These are phyloP conservation scores for Poecile atricapillus DNA, from an alignment of 2,113 vertebrate species.

Conservation along the genomic window DNA sequence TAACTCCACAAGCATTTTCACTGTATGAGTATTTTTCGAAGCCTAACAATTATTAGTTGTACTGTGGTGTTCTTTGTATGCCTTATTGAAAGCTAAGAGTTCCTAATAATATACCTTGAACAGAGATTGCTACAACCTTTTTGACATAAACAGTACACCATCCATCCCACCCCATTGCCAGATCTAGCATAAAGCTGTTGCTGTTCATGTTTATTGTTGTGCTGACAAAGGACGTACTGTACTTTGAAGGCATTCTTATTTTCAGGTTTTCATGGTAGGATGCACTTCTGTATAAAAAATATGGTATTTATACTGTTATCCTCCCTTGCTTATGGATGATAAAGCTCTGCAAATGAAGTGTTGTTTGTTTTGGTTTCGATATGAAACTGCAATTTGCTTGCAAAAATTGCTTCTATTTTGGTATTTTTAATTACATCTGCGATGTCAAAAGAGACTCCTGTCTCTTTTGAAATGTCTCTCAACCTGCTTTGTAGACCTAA, in stretches of 20 bases:
- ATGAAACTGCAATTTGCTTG: background rate
- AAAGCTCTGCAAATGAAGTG: background rate
- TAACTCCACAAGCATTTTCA: background rate
- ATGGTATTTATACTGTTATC: background rate
- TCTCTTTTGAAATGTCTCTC: background rate
- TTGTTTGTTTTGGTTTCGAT: background rate
- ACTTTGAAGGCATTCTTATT: background rate
- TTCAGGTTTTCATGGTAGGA: background rate
- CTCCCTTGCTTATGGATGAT: background rate
- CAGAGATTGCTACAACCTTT: background rate
- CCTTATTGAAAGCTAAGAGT: background rate
- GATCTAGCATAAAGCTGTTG: background rate
- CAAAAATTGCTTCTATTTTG: background rate
- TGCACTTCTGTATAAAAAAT: background rate
- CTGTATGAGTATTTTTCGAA: background rate
- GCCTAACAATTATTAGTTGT: background rate
- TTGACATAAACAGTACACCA: background rate
- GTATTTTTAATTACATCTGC: background rate
- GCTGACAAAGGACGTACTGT: background rate
- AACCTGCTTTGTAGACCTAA: background rate
- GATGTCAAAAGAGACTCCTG: background rate
- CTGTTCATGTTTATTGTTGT: background rate
- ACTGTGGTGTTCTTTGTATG: background rate
- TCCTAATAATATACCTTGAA: background rate
- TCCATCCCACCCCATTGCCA: background rate